A percentile compares a stretch with the other conserved stretches of the same genome.
phyloP scores from a whole-genome alignment of 2,888 invertebrate genomes.

The Micropterix aruncella region DNA sequence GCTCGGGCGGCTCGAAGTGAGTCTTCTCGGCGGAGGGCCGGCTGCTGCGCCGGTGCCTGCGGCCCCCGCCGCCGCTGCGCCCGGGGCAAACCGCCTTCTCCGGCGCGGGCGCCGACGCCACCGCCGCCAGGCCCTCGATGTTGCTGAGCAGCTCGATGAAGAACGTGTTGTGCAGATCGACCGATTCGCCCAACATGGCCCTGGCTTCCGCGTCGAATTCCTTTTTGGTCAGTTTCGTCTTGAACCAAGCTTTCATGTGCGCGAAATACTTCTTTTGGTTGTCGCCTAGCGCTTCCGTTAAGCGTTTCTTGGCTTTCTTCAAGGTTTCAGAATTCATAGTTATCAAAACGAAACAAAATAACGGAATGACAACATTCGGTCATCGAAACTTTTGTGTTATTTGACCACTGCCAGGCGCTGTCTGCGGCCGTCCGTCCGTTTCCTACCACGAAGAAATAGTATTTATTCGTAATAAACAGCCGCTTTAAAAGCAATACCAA shows the following conservation, averaged over 20 bases:
- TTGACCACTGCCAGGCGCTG: too few relatives aligned
- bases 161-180: conserved; percentile 76
- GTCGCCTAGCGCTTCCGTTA: conserved; percentile 50
- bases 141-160: conserved; percentile 65
- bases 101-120: conserved; percentile 29
- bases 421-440: too few relatives aligned
- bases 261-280: conserved; percentile 55
- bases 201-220: conserved; percentile 73
- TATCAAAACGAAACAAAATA: too few relatives aligned
- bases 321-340: conserved; percentile 32
- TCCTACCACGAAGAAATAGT: too few relatives aligned
- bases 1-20: conserved; percentile 45
- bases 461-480: too few relatives aligned
- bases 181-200: conserved; percentile 58
- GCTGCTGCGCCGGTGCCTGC: conserved; percentile 37
- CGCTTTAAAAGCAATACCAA: too few relatives aligned
- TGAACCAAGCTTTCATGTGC: conserved; percentile 65
- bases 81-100: conserved; percentile 28
- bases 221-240: conserved; percentile 61
- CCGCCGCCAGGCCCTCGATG: conserved; percentile 28
- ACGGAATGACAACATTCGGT: too few relatives aligned
- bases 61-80: conserved; percentile 30
- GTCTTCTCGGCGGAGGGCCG: conserved; percentile 38
- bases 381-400: too few relatives aligned
- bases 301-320: conserved; percentile 42